Evolutionary conservation across 1,140 invertebrate species (phyloP).

Genomic region (Pseudachorutes palmiensis): DNA sequence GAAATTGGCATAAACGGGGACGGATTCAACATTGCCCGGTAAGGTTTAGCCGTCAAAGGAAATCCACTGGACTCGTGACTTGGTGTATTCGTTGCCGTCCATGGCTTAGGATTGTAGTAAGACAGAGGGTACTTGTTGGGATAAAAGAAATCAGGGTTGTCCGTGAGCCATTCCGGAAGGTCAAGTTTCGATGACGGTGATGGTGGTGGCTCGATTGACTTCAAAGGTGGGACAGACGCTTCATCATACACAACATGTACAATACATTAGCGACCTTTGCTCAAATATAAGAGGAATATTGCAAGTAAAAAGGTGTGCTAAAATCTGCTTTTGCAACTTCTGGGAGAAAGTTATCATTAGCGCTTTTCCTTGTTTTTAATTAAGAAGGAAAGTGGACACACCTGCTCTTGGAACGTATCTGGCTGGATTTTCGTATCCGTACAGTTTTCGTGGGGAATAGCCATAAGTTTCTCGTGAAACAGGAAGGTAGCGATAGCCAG

Average conservation of each 20-base stretch:
- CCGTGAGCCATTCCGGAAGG: slow-evolving; percentile 24
- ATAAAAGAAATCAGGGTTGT: slow-evolving; percentile 16
- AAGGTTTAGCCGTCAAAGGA: slow-evolving; percentile 42
- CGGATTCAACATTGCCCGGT: slow-evolving; percentile 66
- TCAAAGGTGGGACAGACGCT: slow-evolving; percentile 24
- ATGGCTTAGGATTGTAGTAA: slow-evolving; percentile 22
- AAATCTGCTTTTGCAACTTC: not conserved
- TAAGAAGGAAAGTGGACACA: not conserved
- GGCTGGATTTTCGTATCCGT: slow-evolving; percentile 46
- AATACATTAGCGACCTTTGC: not conserved
- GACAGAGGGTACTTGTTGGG: slow-evolving; percentile 23
- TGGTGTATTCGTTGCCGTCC: slow-evolving; percentile 19
- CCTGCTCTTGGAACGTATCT: slow-evolving; percentile 29
- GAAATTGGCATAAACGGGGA: slow-evolving; percentile 63
- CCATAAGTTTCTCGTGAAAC: slow-evolving; percentile 77
- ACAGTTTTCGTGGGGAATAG: slow-evolving; percentile 74
- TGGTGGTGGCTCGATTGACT: not conserved
- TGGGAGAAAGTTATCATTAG: not conserved
- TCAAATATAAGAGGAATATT: not conserved
- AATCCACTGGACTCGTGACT: not conserved
- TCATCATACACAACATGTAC: not conserved
- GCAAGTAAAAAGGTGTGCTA: not conserved
- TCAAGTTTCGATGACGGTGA: not conserved
- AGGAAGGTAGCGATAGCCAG: slow-evolving; percentile 62
- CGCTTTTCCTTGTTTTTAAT: not conserved